Base-by-base conservation (phyloP, 2,888 invertebrate species). In the Chalcosyrphus nemorum region DNA sequence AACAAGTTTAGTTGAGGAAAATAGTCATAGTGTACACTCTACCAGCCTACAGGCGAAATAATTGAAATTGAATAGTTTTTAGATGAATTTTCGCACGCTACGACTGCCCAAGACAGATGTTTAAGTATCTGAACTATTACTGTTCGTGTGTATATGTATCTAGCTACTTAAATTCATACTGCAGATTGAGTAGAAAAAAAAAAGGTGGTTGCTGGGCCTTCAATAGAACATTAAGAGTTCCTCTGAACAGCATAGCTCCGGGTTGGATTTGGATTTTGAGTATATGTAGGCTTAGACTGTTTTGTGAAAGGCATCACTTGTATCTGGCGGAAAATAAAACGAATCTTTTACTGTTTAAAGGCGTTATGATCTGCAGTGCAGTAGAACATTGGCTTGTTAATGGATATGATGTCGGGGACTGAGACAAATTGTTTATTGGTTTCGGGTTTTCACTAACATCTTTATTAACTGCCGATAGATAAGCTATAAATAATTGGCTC, bases 51-150 rank as follows among this genome's bases (percentile, higher is more conserved):
- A 11, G 32, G 4, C 38, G 24, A 4, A 70, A 61, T 45, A 29
- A 56, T 63, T 65, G 35, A 77, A 81, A 77, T 71, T 65, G 56
- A 56, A 71, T 71, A 77, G 65, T 41, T n/a, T 71, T 71, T 13
- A 38, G 59, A 66, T 82, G 65, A 61, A 78, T 77, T 81, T 81
- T 81, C 77, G 71, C 81, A 81, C 81, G 81, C 71, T 71, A 81
- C 11, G 29, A 21, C 24, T 24, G 52, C 21, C 47, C 32, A 41
- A 45, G 13, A 59, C 65, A 59, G 65, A 71, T 65, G 70, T 56
- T n/a, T 65, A 29, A 19, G 24, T 32, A 54, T 47, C 57, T 57
- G 17, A 52, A 24, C 2, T 59, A 57, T 15, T 59, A 32, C n/a
- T 17, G 15, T 15, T 0, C 6, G 3, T 9, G 24, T 13, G 45